phyloP scores from a whole-genome alignment of 2,797 vertebrate genomes.

The Spinibarbus caldwelli region DNA sequence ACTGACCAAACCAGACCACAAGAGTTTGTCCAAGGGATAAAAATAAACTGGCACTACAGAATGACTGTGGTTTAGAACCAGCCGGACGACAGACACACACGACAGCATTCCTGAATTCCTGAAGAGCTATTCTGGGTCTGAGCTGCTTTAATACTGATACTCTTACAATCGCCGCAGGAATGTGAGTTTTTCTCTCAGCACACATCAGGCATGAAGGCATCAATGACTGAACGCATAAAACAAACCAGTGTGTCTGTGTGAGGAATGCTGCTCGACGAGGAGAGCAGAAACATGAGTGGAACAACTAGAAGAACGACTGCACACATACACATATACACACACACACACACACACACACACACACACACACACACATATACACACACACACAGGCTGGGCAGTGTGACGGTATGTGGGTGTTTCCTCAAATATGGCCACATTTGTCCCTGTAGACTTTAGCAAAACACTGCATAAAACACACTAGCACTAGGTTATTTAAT shows the following conservation, averaged over 20 bases:
- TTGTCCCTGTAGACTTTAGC: neutral
- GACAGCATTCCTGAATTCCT: slow-evolving; percentile 64
- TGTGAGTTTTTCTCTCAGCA: slow-evolving; percentile 29
- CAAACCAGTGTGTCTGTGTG: neutral
- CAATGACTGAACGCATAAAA: neutral
- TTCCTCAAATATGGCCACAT: neutral
- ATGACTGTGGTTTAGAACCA: neutral
- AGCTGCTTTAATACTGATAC: neutral
- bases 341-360: no score
- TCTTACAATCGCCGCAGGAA: slow-evolving; percentile 50
- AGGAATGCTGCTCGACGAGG: slow-evolving; percentile 71
- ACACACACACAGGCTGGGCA: no score
- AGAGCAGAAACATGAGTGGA: slow-evolving; percentile 52
- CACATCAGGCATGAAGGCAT: slow-evolving; percentile 46
- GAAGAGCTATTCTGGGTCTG: slow-evolving; percentile 61
- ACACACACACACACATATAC: no score
- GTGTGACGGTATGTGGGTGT: neutral
- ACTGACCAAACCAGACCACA: slow-evolving; percentile 3
- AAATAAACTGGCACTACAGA: slow-evolving; percentile 5
- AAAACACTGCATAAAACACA: slow-evolving; percentile 6
- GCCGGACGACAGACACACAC: neutral
- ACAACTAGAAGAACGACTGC: slow-evolving; percentile 49
- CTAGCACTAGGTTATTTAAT: neutral
- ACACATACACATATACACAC: neutral
- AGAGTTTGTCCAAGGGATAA: no score